Conservation (phyloP, 2,888 invertebrate genomes). For the Dryocosmus kuriphilus region DNA sequence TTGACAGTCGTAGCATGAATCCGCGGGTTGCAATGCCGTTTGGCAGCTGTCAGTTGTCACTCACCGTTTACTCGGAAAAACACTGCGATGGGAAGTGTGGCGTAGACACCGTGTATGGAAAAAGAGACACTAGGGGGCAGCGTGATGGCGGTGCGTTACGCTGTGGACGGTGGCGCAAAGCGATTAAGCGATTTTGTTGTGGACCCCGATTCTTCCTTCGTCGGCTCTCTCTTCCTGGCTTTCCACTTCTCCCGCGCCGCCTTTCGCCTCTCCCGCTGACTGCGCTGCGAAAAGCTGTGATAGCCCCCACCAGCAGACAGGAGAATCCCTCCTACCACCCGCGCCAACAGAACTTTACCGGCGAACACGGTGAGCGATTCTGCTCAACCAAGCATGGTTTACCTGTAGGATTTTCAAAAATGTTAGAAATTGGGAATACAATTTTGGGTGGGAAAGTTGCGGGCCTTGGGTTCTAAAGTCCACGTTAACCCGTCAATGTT, state of each 20-base stretch:
- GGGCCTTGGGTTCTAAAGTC: too few relatives aligned
- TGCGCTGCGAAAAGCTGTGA: slow-evolving; percentile 70
- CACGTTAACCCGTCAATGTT: too few relatives aligned
- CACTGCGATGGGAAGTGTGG: slow-evolving; percentile 28
- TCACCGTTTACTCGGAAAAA: slow-evolving; percentile 40
- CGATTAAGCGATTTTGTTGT: slow-evolving; percentile 78
- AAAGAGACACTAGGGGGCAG: slow-evolving; percentile 63
- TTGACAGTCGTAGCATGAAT: slow-evolving; percentile 36
- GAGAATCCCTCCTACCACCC: slow-evolving; percentile 50
- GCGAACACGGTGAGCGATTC: slow-evolving; percentile 43
- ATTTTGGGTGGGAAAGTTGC: background rate
- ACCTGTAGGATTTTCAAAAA: background rate
- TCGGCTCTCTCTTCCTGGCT: slow-evolving; percentile 71
- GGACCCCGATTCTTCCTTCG: slow-evolving; percentile 74
- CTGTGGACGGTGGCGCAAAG: slow-evolving; percentile 76
- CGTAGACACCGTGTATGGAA: background rate
- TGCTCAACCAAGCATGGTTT: background rate
- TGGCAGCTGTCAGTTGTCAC: slow-evolving; percentile 47
- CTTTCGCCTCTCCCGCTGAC: slow-evolving; percentile 71
- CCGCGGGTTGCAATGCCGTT: slow-evolving; percentile 44
- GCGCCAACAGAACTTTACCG: slow-evolving; percentile 45
- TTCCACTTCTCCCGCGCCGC: slow-evolving; percentile 74
- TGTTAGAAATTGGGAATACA: background rate
- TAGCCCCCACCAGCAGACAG: slow-evolving; percentile 53
- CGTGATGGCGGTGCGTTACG: slow-evolving; percentile 66